A percentile compares a stretch with the other conserved stretches of the same genome.
These are phyloP conservation scores for Macrotis lagotis DNA, from an alignment of 2,113 vertebrate genomes.

Conservation along the genomic window DNA sequence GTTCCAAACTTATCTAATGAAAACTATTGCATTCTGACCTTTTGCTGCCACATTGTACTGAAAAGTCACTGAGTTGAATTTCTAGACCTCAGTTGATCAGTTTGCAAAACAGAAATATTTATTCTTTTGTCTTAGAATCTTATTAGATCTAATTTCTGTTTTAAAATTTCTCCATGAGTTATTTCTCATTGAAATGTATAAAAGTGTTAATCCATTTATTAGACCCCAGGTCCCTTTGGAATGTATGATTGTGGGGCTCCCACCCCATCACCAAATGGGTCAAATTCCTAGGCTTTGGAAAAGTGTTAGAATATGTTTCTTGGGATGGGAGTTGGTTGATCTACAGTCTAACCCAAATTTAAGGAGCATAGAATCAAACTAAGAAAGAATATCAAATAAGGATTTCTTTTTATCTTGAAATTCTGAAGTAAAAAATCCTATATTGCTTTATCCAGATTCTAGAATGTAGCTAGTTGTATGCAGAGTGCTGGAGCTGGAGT, in stretches of 20 bases:
- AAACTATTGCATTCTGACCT: not conserved
- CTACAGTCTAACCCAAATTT: not conserved
- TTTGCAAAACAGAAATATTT: slow-evolving; percentile 29
- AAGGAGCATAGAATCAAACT: slow-evolving; percentile 38
- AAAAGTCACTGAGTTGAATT: not conserved
- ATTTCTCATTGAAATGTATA: slow-evolving; percentile 55
- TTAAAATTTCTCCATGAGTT: slow-evolving; percentile 10
- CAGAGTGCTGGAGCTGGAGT: not conserved
- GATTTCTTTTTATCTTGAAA: not conserved
- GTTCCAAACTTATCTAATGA: not conserved
- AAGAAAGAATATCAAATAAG: not conserved
- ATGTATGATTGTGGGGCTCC: not conserved
- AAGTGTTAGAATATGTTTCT: slow-evolving; percentile 58
- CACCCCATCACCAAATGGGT: not conserved
- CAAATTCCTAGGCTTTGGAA: slow-evolving; percentile 21
- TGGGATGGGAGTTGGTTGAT: slow-evolving; percentile 34
- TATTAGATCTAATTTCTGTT: slow-evolving; percentile 44
- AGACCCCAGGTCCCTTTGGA: slow-evolving; percentile 22
- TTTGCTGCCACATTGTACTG: slow-evolving; percentile 32
- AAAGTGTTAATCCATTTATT: slow-evolving; percentile 14
- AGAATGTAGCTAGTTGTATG: not conserved
- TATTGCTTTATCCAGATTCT: slow-evolving; percentile 29
- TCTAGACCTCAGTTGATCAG: slow-evolving; percentile 31
- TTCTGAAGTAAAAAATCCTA: not conserved
- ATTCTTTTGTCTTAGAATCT: not conserved